Percentiles rank a stretch among this genome's conserved stretches.
Conservation (phyloP, 2,113 vertebrate species). For the Acanthochromis polyacanthus region DNA sequence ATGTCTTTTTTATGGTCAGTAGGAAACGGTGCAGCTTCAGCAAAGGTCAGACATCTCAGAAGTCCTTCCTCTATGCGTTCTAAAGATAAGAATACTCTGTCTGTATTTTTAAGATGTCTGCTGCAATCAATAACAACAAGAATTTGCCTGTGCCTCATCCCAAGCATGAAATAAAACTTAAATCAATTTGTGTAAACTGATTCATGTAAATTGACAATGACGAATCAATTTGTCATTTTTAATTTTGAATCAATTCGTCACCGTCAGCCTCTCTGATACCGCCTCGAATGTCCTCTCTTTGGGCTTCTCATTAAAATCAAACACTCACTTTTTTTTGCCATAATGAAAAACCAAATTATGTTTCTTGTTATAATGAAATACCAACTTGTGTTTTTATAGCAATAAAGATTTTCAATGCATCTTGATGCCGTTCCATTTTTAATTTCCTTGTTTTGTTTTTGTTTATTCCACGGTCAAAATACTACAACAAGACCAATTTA, state of each 20-base stretch:
- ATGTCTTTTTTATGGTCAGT: not conserved
- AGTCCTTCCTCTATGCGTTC: not conserved
- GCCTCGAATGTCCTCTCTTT: not conserved
- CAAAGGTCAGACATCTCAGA: conserved; percentile 9
- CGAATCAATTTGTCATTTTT: conserved; percentile 34
- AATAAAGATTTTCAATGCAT: not conserved
- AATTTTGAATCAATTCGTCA: conserved; percentile 22
- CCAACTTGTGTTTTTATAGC: not conserved
- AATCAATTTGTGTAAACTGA: conserved; percentile 27
- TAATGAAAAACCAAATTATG: not conserved
- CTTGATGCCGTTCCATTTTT: not conserved
- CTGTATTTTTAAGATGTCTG: not conserved
- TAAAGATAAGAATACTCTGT: not conserved
- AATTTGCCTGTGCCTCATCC: not conserved
- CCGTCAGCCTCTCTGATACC: not conserved
- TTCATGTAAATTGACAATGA: conserved; percentile 17
- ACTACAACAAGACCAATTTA: not conserved
- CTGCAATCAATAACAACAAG: not conserved
- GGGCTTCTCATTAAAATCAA: not conserved
- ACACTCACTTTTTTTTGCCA: not conserved
- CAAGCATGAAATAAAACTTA: conserved; percentile 18
- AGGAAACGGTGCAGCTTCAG: not conserved
- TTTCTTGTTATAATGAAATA: not conserved
- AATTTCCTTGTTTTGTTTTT: not conserved
- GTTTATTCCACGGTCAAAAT: not conserved